A percentile compares a stretch with the other conserved stretches of the same genome.
These are phyloP conservation scores for Alca torda DNA, from an alignment of 2,797 vertebrate species.

Conservation along the genomic window DNA sequence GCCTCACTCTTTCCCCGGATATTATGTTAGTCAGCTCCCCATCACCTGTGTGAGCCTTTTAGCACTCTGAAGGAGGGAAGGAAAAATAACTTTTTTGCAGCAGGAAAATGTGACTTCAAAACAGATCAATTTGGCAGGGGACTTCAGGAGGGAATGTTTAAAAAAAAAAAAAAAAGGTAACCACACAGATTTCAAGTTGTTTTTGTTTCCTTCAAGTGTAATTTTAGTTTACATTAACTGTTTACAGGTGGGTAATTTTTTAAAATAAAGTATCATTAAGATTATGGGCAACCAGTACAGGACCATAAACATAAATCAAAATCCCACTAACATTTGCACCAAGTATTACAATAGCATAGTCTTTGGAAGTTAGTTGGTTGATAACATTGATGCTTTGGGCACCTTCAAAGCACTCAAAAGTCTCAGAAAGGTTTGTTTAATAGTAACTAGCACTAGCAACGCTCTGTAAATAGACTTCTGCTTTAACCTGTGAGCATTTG, in stretches of 20 bases:
- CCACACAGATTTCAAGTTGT: background rate
- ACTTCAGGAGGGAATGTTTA: background rate
- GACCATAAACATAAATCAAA: background rate
- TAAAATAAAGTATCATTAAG: background rate
- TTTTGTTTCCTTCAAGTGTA: background rate
- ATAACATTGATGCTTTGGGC: background rate
- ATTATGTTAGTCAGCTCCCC: background rate
- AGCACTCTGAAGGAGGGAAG: background rate
- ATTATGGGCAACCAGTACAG: background rate
- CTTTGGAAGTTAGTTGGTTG: background rate
- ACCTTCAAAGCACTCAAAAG: background rate
- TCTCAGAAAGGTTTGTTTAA: background rate
- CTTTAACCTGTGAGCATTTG: background rate
- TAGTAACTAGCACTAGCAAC: background rate
- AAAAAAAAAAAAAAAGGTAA: background rate
- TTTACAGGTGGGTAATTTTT: background rate
- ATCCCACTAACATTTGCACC: background rate
- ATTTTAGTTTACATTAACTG: background rate
- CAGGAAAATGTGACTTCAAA: background rate
- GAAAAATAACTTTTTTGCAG: background rate
- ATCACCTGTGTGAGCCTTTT: background rate
- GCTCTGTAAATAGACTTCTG: background rate
- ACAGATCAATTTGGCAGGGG: background rate
- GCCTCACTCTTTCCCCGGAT: background rate
- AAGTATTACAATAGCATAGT: rapidly evolving